phyloP scores from a whole-genome alignment of 2,797 vertebrate species.

The Pangasius djambal region DNA sequence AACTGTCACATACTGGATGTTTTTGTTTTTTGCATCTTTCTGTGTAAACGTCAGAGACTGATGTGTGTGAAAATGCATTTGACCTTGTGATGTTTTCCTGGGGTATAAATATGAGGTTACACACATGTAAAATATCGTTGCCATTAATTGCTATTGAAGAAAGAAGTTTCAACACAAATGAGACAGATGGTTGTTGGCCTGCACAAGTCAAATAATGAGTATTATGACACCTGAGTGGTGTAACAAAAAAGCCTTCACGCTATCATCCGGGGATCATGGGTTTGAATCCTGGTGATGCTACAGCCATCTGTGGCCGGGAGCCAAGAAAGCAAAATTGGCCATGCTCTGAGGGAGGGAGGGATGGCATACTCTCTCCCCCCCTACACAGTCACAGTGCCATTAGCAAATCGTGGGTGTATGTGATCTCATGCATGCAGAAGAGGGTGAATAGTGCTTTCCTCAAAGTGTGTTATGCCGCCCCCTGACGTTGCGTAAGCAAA shows the following conservation, averaged over 20 bases:
- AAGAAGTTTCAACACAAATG: neutral
- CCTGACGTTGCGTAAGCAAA: neutral
- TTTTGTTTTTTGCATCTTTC: neutral
- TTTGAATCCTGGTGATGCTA: neutral
- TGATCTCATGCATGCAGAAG: neutral
- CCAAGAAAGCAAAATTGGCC: neutral
- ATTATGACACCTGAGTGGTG: neutral
- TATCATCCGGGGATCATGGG: neutral
- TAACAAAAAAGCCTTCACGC: neutral
- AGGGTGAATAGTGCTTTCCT: neutral
- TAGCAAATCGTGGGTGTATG: neutral
- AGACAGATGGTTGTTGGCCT: neutral
- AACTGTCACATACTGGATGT: neutral
- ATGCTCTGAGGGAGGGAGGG: neutral
- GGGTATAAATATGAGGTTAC: conserved; percentile 3
- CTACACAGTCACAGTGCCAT: no score
- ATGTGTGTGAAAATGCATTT: neutral
- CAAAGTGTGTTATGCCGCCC: neutral
- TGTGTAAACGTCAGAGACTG: neutral
- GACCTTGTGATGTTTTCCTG: neutral
- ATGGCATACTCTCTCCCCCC: neutral
- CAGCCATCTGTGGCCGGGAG: neutral
- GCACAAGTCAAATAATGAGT: neutral
- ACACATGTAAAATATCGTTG: neutral
- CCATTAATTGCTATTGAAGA: neutral